Evolutionary conservation across 2,113 vertebrate species (phyloP).

Genomic region (Epinephelus moara): DNA sequence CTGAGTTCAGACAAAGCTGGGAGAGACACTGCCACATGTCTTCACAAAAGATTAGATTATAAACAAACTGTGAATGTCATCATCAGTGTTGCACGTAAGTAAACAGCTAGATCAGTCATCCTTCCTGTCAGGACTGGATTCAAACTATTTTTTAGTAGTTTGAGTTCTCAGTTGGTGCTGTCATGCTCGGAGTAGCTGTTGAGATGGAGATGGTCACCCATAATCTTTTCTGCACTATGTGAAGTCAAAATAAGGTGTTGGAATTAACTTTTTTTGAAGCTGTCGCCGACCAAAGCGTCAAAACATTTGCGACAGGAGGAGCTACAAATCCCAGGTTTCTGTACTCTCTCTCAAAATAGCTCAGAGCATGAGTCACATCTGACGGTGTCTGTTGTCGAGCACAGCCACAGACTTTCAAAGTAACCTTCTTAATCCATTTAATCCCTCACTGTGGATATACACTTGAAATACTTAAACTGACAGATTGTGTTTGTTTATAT

Average conservation of each 20-base stretch:
- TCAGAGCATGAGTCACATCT: slow-evolving; percentile 1
- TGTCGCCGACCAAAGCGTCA: not conserved
- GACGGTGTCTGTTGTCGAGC: slow-evolving; percentile 19
- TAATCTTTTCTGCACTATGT: not conserved
- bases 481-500: not conserved
- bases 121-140: not conserved
- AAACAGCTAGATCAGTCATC: slow-evolving; percentile 11
- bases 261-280: not conserved
- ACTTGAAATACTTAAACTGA: not conserved
- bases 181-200: not conserved
- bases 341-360: not conserved
- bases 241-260: not conserved
- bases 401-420: slow-evolving; percentile 18
- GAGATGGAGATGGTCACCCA: not conserved
- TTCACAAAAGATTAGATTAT: slow-evolving; percentile 30
- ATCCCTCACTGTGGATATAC: slow-evolving; percentile 32
- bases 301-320: slow-evolving; percentile 13
- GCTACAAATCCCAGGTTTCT: slow-evolving; percentile 11
- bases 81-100: not conserved
- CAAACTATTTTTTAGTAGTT: not conserved
- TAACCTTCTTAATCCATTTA: slow-evolving; percentile 62
- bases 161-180: not conserved
- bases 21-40: slow-evolving; percentile 50
- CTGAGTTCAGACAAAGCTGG: slow-evolving; percentile 27
- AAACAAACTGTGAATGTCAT: slow-evolving; percentile 47